Base-by-base conservation (phyloP, 1,140 invertebrate species). In the Cherax quadricarinatus region DNA sequence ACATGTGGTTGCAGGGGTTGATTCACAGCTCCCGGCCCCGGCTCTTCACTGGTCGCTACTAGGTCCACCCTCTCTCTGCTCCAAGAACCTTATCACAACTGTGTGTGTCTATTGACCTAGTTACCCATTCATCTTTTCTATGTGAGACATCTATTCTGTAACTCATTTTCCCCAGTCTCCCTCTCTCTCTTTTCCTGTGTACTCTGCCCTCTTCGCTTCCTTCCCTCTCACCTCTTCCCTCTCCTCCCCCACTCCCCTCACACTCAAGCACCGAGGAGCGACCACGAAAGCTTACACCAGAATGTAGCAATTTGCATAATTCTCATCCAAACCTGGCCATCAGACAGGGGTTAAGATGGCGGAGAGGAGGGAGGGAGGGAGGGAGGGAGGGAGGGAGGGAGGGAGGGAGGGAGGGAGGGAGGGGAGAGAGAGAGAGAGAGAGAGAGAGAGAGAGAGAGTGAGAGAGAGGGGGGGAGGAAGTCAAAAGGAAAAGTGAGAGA, bases 271-370 rank as follows among this genome's bases (percentile, higher is more conserved):
- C 7, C n/a, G 14, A 21, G 14, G 70, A 21, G 3, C 70, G n/a
- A 7, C 14, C 70, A 24, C 14, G 70, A n/a, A 75, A 75, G 70
- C n/a, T 30, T 21, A 30, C 70, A 75, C 70, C 70, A 75, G 70
- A 75, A 30, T 75, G n/a, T 75, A 21, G 70, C 70, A 75, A 75
- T 75, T 75, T 75, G 12, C 70, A 75, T 75, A 75, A 75, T 75
- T 75, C 24, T 21, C 70, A 14, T 75, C n/a, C 70, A 30, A 75
- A 21, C 70, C n/a, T 21, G 70, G n/a, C 70, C 70, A 75, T 30
- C 70, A 24, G 6, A 12, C 14, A 21, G n/a, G 70, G 70, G 6
- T 30, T 14, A 21, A n/a, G 70, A 6, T 30, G 21, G 18, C n/a
- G 12, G 2, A 21, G 0, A 7, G 21, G 70, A 30, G 12, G 5